A percentile compares a stretch with the other conserved stretches of the same genome.
Evolutionary conservation across 2,797 vertebrate species (phyloP).

Genomic region (Hydrolagus colliei): DNA sequence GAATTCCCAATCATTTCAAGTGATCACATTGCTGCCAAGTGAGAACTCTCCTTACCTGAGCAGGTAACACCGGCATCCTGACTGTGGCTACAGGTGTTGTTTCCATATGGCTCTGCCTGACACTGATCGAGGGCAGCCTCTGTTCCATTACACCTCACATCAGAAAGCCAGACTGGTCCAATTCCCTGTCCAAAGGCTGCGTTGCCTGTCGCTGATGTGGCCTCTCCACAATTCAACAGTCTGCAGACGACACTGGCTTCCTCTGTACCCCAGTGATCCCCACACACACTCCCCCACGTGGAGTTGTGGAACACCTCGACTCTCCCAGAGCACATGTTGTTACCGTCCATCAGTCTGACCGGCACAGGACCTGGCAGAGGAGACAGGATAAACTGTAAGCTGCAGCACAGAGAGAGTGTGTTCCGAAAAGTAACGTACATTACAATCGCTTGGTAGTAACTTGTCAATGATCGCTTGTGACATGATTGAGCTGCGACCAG

Average conservation of each 20-base stretch:
- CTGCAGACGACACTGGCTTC: slow-evolving; percentile 27
- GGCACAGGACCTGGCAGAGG: neutral
- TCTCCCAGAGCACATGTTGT: slow-evolving; percentile 38
- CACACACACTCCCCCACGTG: slow-evolving; percentile 31
- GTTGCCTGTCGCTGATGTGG: neutral
- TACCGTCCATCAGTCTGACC: slow-evolving; percentile 31
- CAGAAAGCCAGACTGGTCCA: neutral
- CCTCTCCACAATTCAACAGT: slow-evolving; percentile 25
- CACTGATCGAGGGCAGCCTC: neutral
- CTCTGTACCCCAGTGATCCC: neutral
- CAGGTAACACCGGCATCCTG: slow-evolving; percentile 6
- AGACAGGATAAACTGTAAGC: no score
- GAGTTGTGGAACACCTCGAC: slow-evolving; percentile 39
- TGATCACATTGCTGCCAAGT: no score
- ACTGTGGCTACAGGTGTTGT: neutral
- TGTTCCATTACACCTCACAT: slow-evolving; percentile 23
- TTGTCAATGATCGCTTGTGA: no score
- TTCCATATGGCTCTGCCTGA: neutral
- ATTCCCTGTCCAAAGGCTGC: slow-evolving; percentile 16
- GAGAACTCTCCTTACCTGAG: neutral
- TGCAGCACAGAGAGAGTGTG: no score
- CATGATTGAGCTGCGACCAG: no score
- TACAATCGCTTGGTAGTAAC: no score
- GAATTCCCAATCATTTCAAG: no score
- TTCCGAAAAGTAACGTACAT: no score